Conservation (phyloP, 1,140 invertebrate genomes). For the Anoplophora glabripennis region DNA sequence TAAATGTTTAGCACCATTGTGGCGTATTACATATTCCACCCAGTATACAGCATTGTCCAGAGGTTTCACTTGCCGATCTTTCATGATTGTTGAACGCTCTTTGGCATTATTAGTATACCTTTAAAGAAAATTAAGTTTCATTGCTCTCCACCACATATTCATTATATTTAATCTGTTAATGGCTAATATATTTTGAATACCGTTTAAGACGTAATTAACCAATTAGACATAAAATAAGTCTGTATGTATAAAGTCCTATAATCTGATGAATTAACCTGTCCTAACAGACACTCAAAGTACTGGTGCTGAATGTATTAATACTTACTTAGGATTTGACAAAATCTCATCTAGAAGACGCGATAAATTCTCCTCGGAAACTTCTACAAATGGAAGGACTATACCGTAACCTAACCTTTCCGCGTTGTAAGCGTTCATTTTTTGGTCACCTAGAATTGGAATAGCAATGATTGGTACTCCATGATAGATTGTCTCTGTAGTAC, state of each 20-base stretch:
- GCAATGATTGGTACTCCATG: conserved; percentile 69
- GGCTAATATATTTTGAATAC: too few species aligned
- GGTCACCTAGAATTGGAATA: conserved; percentile 66
- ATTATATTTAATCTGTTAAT: too few species aligned
- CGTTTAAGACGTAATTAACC: too few species aligned
- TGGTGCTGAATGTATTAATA: too few species aligned
- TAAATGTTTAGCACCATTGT: conserved; percentile 57
- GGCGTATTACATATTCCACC: conserved; percentile 66
- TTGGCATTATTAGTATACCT: conserved; percentile 46
- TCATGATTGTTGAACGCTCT: conserved; percentile 53
- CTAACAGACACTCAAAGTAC: too few species aligned
- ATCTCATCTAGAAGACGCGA: conserved; percentile 17
- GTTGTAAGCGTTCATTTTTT: conserved; percentile 56
- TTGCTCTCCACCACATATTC: too few species aligned
- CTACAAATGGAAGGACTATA: conserved; percentile 33
- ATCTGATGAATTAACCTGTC: too few species aligned
- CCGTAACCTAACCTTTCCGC: conserved; percentile 52
- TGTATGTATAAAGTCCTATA: conserved; percentile 36
- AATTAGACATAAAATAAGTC: too few species aligned
- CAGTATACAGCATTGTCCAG: conserved; percentile 63
- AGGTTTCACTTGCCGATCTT: conserved; percentile 55
- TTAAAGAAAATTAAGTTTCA: conserved; percentile 20
- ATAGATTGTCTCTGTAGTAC: conserved; percentile 69
- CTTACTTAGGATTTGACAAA: conserved; percentile 11
- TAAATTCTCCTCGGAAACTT: conserved; percentile 33